Evolutionary conservation across 2,113 vertebrate genomes (phyloP).

Genomic region (Cyrtonyx montezumae): DNA sequence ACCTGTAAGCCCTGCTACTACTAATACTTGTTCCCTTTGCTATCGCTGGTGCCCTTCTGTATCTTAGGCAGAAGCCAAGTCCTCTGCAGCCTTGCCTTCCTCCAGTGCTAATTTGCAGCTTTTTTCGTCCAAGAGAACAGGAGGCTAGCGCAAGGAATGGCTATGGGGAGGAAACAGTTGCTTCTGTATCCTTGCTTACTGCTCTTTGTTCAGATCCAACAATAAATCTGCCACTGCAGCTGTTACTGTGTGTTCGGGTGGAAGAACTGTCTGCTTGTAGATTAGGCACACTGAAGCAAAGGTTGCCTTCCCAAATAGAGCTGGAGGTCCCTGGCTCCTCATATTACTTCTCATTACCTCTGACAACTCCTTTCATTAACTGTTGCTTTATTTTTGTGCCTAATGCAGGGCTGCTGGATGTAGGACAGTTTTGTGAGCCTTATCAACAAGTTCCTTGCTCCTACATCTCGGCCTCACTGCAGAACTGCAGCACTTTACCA

Average conservation of each 20-base stretch:
- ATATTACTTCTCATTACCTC: neutral
- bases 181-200: neutral
- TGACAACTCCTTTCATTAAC: neutral
- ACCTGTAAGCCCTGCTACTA: neutral
- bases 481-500: slow-evolving; percentile 53
- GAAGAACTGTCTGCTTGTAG: neutral
- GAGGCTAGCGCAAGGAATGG: too few species aligned
- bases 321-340: neutral
- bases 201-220: neutral
- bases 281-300: neutral
- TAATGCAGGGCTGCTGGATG: slow-evolving; percentile 59
- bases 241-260: neutral
- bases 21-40: neutral
- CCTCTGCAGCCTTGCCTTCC: neutral
- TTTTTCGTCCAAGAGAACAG: neutral
- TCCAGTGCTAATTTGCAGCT: neutral
- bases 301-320: neutral
- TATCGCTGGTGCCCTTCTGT: neutral
- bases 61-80: neutral
- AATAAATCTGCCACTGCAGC: neutral
- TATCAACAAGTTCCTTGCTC: slow-evolving; percentile 66
- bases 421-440: slow-evolving; percentile 66
- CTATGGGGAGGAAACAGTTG: neutral
- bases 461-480: slow-evolving; percentile 58
- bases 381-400: neutral